These are phyloP conservation scores for Otus sunia DNA, from an alignment of 2,113 vertebrate species.

Conservation along the genomic window DNA sequence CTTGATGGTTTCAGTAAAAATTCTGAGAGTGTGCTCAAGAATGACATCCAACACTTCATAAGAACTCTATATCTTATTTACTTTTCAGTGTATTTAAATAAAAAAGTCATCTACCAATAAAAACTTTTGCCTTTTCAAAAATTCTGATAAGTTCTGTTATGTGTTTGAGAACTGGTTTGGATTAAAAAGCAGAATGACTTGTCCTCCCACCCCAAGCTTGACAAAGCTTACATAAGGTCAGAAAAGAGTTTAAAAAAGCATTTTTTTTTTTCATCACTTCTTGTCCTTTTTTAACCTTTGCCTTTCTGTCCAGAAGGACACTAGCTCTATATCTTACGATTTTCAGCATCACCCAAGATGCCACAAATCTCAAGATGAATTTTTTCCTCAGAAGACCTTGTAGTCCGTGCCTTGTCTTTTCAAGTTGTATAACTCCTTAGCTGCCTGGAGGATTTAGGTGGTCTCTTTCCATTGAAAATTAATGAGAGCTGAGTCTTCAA, in stretches of 20 bases:
- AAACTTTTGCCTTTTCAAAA: background rate
- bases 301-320: background rate
- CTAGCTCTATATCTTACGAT: background rate
- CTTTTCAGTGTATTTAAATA: background rate
- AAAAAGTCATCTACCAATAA: background rate
- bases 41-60: background rate
- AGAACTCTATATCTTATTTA: background rate
- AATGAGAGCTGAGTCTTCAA: constrained; percentile 1
- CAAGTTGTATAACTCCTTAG: background rate
- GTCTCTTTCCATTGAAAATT: constrained; percentile 32
- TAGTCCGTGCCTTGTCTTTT: background rate
- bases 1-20: background rate
- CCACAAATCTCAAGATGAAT: constrained; percentile 8
- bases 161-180: background rate
- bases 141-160: background rate
- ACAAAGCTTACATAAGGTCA: background rate
- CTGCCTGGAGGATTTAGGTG: background rate
- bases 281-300: background rate
- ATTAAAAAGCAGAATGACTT: background rate
- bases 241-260: background rate
- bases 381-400: constrained; percentile 48
- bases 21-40: background rate
- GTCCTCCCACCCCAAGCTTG: background rate
- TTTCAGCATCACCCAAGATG: constrained; percentile 7
- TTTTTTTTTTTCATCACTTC: background rate